Evolutionary conservation across 2,888 invertebrate genomes (phyloP), one percentile per base, ranked within the genome.

Genomic region (Xanthorhoe designata): DNA sequence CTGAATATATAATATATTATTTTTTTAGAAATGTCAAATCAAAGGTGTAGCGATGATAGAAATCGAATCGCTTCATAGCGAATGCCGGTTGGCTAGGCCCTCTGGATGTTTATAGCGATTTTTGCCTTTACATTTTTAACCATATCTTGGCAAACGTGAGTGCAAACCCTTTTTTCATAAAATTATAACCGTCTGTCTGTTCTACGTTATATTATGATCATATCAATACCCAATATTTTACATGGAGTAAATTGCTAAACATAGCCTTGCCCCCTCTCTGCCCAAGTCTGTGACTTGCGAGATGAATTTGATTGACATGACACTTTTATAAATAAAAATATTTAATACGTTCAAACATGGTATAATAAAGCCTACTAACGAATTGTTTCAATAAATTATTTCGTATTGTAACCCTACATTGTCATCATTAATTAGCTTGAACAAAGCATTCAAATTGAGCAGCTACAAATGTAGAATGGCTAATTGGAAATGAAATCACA

Each of bases 401-500:
- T 9, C 10, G 19, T 29, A 49, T 49, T 29, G 10, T 29, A 10
- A 29, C 32, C 35, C 13, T 13, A 42, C 54, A 18, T 38, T 42
- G 38, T 19, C 17, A 38, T 54, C 7, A 35, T 54, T 52, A 52
- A 52, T 52, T 52, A 32, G 45, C 15, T 52, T 32, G 47, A 38
- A 55, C 38, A 55, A 55, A 55, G 38, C 54, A 55, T 55, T 55
- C 38, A 32, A 18, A 35, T 58, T 0, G 38, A 51, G 32, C 38
- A 38, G 51, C 38, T 59, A 51, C 51, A 55, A 55, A 55, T 42
- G 15, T 50, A 50, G 50, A 50, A n/a, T 50, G 19, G 45, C 32
- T 49, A 49, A 57, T 45, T 56, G 52, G 13, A 64, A 51, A 58
- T 19, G 18, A 18, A 59, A 54, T 65, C 50, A 50, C 49, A 51